Evolutionary conservation across 2,888 invertebrate species (phyloP).

Genomic region (Smittia sp.): DNA sequence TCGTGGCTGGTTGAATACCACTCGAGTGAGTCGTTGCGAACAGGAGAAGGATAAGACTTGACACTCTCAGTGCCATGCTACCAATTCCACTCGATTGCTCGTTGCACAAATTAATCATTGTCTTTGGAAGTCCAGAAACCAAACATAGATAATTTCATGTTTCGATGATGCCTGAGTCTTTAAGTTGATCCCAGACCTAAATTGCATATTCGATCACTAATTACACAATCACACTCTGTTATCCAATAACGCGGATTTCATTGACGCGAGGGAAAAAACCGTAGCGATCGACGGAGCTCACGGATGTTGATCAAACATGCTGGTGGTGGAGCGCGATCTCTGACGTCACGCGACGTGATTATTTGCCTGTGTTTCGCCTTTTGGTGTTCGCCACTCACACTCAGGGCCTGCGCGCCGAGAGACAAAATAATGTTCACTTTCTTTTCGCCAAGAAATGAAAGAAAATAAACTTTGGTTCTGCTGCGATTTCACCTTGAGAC

Average conservation of each 20-base stretch:
- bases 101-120: neutral
- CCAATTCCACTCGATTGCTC: neutral
- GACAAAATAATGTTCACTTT: neutral
- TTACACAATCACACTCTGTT: no score
- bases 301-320: neutral
- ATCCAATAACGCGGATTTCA: no score
- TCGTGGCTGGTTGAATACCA: constrained; percentile 59
- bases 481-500: neutral
- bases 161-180: neutral
- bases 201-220: no score
- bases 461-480: neutral
- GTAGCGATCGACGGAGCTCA: neutral
- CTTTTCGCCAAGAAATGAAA: neutral
- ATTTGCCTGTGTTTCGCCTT: neutral
- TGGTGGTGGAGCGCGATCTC: neutral
- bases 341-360: neutral
- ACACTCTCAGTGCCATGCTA: neutral
- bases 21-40: neutral
- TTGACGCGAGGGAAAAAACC: no score
- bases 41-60: neutral
- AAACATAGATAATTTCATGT: neutral
- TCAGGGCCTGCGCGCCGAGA: neutral
- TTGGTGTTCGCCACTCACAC: neutral
- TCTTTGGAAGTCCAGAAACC: neutral
- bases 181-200: no score